phyloP scores from a whole-genome alignment of 2,888 invertebrate species.

The Thysanoteuthis rhombus region DNA sequence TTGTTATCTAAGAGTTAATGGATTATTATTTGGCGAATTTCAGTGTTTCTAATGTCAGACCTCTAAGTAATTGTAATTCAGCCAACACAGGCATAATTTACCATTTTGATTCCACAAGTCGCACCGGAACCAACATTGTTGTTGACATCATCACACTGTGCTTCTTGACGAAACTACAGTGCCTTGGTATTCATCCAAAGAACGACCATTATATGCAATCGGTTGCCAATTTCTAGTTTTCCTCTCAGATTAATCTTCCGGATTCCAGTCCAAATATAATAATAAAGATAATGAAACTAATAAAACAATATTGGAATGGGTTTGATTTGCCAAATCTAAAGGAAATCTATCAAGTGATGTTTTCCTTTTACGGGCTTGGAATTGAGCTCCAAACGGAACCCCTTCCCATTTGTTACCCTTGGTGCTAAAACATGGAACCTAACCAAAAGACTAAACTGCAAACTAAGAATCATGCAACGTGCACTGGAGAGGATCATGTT shows the following conservation, averaged over 20 bases:
- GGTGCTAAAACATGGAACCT: too few relatives aligned
- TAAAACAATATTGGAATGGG: too few relatives aligned
- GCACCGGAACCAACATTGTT: background rate
- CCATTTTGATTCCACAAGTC: background rate
- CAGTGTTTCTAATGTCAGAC: too few relatives aligned
- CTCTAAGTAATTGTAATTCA: background rate
- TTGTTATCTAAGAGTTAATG: background rate
- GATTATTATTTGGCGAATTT: background rate
- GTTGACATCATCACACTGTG: background rate
- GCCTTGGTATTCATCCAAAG: background rate
- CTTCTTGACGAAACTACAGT: background rate
- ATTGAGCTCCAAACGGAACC: too few relatives aligned
- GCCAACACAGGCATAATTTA: background rate
- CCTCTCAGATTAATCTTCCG: background rate
- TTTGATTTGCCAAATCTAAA: too few relatives aligned
- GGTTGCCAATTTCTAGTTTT: background rate
- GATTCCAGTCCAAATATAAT: background rate
- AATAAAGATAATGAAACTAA: background rate
- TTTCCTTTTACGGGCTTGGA: too few relatives aligned
- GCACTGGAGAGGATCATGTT: too few relatives aligned
- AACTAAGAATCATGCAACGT: too few relatives aligned
- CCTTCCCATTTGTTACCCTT: too few relatives aligned
- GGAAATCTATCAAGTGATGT: too few relatives aligned
- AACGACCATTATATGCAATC: background rate
- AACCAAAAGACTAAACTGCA: too few relatives aligned